Percentiles rank a stretch among this genome's conserved stretches.
Conservation (phyloP, 1,140 invertebrate species). For the Octopus bimaculoides region DNA sequence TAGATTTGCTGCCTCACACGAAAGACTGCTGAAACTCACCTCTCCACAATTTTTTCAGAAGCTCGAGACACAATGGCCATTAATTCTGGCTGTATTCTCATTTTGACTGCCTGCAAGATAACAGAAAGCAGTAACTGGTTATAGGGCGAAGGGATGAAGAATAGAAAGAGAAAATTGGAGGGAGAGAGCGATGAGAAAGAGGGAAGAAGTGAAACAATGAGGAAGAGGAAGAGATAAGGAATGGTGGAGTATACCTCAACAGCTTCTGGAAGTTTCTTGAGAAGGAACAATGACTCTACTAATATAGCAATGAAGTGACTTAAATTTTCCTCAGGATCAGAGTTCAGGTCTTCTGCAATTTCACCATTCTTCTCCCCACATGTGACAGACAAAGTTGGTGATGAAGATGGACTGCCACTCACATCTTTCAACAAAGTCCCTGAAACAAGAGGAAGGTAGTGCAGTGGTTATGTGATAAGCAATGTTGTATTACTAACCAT, state of each 20-base stretch:
- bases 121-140: constrained; percentile 15
- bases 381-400: not conserved
- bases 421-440: constrained; percentile 3
- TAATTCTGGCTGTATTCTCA: constrained; percentile 77
- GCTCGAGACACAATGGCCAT: constrained; percentile 73
- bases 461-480: no score
- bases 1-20: no score
- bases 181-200: no score
- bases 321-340: constrained; percentile 69
- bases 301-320: constrained; percentile 75
- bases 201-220: no score
- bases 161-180: no score
- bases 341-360: constrained; percentile 64
- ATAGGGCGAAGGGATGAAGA: not conserved
- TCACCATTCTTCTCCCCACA: constrained; percentile 16
- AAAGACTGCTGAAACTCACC: constrained; percentile 24
- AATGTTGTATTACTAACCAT: no score
- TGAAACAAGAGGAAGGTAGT: not conserved
- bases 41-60: constrained; percentile 67
- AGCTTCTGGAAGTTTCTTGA: constrained; percentile 80
- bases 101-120: constrained; percentile 68
- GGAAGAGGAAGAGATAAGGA: no score
- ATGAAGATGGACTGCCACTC: not conserved
- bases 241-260: constrained; percentile 66
- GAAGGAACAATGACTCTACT: constrained; percentile 79